phyloP scores from a whole-genome alignment of 2,888 invertebrate species.

The Coleophora deauratella region DNA sequence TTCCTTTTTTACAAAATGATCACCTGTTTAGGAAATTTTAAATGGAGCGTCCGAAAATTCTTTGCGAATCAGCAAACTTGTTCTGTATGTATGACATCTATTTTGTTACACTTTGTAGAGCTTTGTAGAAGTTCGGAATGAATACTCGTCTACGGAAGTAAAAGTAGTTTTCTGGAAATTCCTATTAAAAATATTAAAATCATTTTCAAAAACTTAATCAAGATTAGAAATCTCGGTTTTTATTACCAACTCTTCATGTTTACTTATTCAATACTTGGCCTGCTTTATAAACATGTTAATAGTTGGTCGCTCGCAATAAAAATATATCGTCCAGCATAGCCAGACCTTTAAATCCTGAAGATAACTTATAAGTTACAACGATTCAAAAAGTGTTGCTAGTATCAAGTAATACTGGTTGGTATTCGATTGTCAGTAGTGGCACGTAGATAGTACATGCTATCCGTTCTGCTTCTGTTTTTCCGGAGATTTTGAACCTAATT shows the following conservation, averaged over 20 bases:
- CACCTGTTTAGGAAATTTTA: too few relatives aligned
- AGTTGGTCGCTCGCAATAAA: constrained; percentile 35
- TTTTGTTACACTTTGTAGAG: too few relatives aligned
- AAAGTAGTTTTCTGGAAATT: too few relatives aligned
- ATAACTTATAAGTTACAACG: too few relatives aligned
- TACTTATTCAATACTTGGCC: constrained; percentile 41
- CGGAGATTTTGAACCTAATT: constrained; percentile 57
- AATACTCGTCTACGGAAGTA: too few relatives aligned
- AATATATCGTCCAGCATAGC: constrained; percentile 21
- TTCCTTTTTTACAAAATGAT: too few relatives aligned
- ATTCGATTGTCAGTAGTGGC: constrained; percentile 42
- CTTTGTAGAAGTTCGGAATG: too few relatives aligned
- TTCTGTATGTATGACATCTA: too few relatives aligned
- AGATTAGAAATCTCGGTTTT: constrained; percentile 15
- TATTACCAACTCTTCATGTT: constrained; percentile 22
- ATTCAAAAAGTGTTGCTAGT: constrained; percentile 11
- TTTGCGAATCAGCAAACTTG: too few relatives aligned
- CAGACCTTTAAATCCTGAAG: background rate
- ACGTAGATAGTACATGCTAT: constrained; percentile 57
- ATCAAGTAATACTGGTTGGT: constrained; percentile 29
- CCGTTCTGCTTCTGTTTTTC: constrained; percentile 58
- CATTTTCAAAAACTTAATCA: background rate
- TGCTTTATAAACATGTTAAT: constrained; percentile 43
- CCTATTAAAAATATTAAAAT: too few relatives aligned
- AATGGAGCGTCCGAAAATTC: too few relatives aligned